Conservation (phyloP, 2,888 invertebrate species). For the Lysandra coridon region DNA sequence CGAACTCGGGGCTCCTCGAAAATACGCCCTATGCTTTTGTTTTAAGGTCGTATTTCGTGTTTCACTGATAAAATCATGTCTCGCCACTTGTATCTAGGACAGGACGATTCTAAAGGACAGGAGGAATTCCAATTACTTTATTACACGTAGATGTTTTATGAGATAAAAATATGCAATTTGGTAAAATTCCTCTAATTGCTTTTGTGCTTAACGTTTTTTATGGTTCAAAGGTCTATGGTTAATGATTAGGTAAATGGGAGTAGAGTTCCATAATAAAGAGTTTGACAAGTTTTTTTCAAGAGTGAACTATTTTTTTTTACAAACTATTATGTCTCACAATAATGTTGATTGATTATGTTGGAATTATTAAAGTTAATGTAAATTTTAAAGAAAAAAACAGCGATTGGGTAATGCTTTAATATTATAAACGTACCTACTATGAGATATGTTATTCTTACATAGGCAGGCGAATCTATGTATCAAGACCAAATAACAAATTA, state of each 20-base stretch:
- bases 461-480: too few species aligned
- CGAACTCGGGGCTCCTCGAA: slow-evolving; percentile 50
- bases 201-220: slow-evolving; percentile 23
- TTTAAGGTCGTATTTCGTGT: slow-evolving; percentile 48
- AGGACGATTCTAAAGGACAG: slow-evolving; percentile 73
- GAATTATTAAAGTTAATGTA: too few species aligned
- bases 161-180: slow-evolving; percentile 32
- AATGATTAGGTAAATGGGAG: background rate
- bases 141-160: slow-evolving; percentile 52
- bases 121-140: slow-evolving; percentile 79
- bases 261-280: background rate
- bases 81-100: slow-evolving; percentile 77
- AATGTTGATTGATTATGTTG: too few species aligned
- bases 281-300: background rate
- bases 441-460: too few species aligned
- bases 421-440: too few species aligned
- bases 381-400: too few species aligned
- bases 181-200: slow-evolving; percentile 20
- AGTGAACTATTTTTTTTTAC: too few species aligned
- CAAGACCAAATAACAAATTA: too few species aligned
- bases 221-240: slow-evolving; percentile 6
- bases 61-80: slow-evolving; percentile 60
- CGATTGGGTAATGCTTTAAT: too few species aligned
- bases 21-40: slow-evolving; percentile 44
- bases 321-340: too few species aligned